phyloP scores from a whole-genome alignment of 1,140 invertebrate species.

The Monochamus saltuarius region DNA sequence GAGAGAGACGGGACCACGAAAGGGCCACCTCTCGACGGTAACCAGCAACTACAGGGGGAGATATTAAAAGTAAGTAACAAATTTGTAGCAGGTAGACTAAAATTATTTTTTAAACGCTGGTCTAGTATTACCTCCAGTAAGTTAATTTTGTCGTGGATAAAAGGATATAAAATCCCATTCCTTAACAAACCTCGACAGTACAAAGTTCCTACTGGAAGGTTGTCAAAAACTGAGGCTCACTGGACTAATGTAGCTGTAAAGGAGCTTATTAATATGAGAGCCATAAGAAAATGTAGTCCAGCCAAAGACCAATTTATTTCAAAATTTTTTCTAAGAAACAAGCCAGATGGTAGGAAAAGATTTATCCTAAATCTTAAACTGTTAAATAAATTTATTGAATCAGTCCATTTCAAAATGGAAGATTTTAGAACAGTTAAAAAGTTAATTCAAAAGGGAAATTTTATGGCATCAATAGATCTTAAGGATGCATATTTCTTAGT shows the following conservation, averaged over 20 bases:
- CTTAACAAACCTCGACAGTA: not conserved
- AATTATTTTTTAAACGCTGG: slow-evolving; percentile 3
- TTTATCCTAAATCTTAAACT: slow-evolving; percentile 41
- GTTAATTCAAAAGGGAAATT: slow-evolving; percentile 26
- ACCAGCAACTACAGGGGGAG: not conserved
- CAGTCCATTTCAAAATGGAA: slow-evolving; percentile 39
- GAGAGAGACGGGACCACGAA: not conserved
- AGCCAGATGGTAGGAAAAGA: slow-evolving; percentile 27
- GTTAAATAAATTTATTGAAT: slow-evolving; percentile 30
- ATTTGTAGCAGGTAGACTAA: not conserved
- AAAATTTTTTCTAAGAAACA: slow-evolving; percentile 25
- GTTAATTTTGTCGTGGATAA: slow-evolving; percentile 7
- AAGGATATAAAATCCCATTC: slow-evolving; percentile 7
- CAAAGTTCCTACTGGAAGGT: not conserved
- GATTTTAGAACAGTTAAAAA: slow-evolving; percentile 32
- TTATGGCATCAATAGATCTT: slow-evolving; percentile 32
- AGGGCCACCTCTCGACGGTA: slow-evolving; percentile 7
- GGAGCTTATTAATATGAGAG: not conserved
- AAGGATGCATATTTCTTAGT: slow-evolving; percentile 31
- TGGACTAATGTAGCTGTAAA: not conserved
- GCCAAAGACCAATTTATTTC: slow-evolving; percentile 32
- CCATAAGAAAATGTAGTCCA: slow-evolving; percentile 4
- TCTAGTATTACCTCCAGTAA: not conserved
- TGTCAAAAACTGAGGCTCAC: not conserved
- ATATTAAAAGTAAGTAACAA: not conserved